phyloP scores from a whole-genome alignment of 2,888 invertebrate genomes.

The Yponomeuta cagnagella region DNA sequence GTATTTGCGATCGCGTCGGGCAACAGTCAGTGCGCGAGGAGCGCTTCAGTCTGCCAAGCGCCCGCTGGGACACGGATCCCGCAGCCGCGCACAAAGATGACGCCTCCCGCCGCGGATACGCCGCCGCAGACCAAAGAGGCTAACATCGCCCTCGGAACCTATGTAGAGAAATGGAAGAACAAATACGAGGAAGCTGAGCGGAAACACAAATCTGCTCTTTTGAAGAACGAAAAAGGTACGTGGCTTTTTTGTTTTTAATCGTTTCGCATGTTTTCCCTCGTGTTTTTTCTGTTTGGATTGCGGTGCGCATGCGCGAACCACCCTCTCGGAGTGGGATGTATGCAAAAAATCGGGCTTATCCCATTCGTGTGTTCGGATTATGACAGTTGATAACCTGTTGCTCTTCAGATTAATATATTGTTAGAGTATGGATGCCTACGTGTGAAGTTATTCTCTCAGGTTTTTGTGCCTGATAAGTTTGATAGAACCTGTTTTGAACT shows the following conservation, averaged over 20 bases:
- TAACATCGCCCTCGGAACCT: conserved; percentile 66
- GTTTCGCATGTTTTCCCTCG: conserved; percentile 30
- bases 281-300: conserved; percentile 25
- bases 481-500: too few relatives aligned
- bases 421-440: conserved; percentile 27
- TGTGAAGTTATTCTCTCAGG: too few relatives aligned
- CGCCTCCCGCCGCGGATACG: conserved; percentile 59
- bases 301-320: conserved; percentile 57
- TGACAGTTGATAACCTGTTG: conserved; percentile 68
- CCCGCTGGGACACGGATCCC: conserved; percentile 64
- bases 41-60: conserved; percentile 59
- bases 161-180: conserved; percentile 79
- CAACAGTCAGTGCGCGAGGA: conserved; percentile 66
- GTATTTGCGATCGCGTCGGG: conserved; percentile 73
- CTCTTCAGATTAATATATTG: conserved; percentile 55
- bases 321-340: conserved; percentile 32
- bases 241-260: conserved; percentile 24
- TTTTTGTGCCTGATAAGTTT: too few relatives aligned
- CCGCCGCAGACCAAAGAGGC: conserved; percentile 53
- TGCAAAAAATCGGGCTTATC: conserved; percentile 62
- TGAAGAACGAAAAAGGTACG: conserved; percentile 83
- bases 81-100: conserved; percentile 59
- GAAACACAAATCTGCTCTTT: conserved; percentile 79
- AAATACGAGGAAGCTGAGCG: conserved; percentile 83
- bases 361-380: conserved; percentile 68